These are phyloP conservation scores for Typhlichthys subterraneus DNA, from an alignment of 2,797 vertebrate species.

Conservation along the genomic window DNA sequence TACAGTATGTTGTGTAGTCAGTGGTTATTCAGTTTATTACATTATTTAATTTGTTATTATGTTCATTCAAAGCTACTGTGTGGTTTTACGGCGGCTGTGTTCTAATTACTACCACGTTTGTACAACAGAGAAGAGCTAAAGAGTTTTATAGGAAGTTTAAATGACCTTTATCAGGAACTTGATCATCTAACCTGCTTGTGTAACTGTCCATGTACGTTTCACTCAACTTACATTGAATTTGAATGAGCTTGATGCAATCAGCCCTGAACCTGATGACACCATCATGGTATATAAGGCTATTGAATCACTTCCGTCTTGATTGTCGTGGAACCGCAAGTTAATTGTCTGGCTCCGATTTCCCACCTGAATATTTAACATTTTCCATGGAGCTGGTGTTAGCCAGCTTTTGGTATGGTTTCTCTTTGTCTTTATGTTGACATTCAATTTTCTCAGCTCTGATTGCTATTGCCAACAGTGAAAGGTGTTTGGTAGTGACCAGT, in stretches of 20 bases:
- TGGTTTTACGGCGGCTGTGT: too few relatives aligned
- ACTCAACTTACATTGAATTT: conserved; percentile 14
- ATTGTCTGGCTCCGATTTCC: conserved; percentile 4
- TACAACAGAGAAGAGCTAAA: conserved; percentile 4
- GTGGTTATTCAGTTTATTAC: too few relatives aligned
- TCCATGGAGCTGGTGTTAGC: conserved; percentile 3
- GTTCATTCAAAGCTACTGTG: too few relatives aligned
- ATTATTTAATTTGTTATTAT: too few relatives aligned
- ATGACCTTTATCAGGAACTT: conserved; percentile 7
- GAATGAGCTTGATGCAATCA: conserved; percentile 24
- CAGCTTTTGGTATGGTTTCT: background rate
- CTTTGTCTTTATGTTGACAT: background rate
- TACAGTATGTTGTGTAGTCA: too few relatives aligned
- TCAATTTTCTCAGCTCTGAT: background rate
- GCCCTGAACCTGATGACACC: background rate
- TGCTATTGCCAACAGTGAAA: background rate
- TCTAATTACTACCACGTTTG: background rate
- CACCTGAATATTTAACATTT: conserved; percentile 19
- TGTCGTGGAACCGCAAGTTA: background rate
- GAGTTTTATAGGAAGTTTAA: conserved; percentile 3
- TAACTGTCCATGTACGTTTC: conserved; percentile 18
- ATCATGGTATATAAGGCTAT: background rate
- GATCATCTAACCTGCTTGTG: conserved; percentile 4
- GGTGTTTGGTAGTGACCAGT: background rate
- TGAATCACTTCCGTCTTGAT: background rate